Evolutionary conservation across 2,797 vertebrate species (phyloP).

Genomic region (Eospalax fontanierii): DNA sequence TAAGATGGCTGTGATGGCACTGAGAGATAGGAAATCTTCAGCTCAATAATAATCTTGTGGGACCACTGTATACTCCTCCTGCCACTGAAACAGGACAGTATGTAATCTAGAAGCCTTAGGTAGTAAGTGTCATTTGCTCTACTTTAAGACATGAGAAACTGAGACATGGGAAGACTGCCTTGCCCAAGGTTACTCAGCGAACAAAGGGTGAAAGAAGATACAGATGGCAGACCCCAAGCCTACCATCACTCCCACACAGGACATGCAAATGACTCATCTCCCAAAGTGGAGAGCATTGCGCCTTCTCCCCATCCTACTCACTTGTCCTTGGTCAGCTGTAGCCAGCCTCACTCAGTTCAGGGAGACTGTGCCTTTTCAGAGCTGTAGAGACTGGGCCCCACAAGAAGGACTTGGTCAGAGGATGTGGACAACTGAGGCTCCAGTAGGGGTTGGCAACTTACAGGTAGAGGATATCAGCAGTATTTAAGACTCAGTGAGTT

Average conservation of each 20-base stretch:
- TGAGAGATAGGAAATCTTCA: not conserved
- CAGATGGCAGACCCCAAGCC: not conserved
- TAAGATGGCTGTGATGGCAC: not conserved
- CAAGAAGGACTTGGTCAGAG: not conserved
- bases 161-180: not conserved
- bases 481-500: accelerated
- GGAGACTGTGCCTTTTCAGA: not conserved
- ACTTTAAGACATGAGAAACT: not conserved
- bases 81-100: too few relatives aligned
- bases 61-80: not conserved
- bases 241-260: not conserved
- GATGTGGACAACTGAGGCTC: not conserved
- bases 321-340: not conserved
- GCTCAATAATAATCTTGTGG: not conserved
- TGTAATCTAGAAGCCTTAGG: not conserved
- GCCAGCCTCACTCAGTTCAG: not conserved
- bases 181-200: not conserved
- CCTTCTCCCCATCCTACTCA: not conserved
- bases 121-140: not conserved
- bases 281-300: not conserved
- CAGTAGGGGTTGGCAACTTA: accelerated
- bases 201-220: not conserved
- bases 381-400: not conserved
- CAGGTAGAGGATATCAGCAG: not conserved
- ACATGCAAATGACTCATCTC: accelerated